Conservation (phyloP, 2,888 invertebrate species). For the Eristalis tenax region DNA sequence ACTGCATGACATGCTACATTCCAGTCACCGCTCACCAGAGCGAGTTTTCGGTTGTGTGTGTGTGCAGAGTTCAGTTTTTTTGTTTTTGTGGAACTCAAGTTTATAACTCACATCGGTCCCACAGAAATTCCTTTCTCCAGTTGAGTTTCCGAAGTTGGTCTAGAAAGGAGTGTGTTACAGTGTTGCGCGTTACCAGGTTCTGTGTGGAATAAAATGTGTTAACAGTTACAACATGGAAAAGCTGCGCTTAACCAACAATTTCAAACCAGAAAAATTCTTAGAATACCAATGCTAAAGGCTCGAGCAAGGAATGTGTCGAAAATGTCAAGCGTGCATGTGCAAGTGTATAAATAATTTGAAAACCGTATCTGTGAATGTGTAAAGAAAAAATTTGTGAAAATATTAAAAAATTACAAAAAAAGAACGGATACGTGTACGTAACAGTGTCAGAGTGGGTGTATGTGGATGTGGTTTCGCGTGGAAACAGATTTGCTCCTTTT, state of each 20-base stretch:
- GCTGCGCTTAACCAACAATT: constrained; percentile 42
- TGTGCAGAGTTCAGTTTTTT: constrained; percentile 11
- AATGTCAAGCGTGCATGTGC: neutral
- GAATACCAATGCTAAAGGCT: constrained; percentile 4
- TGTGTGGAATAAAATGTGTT: constrained; percentile 48
- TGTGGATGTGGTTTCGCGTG: constrained; percentile 36
- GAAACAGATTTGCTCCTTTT: constrained; percentile 37
- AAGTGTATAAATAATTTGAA: neutral
- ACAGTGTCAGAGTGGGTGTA: constrained; percentile 27
- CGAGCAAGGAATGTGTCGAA: neutral
- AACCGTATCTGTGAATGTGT: constrained; percentile 27
- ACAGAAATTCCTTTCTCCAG: constrained; percentile 59
- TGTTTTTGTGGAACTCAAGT: constrained; percentile 63
- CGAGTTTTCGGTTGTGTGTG: neutral
- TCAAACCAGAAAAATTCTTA: constrained; percentile 8
- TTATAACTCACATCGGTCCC: constrained; percentile 45
- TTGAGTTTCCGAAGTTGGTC: constrained; percentile 73
- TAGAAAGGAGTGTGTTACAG: constrained; percentile 55
- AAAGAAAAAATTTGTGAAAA: constrained; percentile 31
- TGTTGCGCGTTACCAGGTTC: constrained; percentile 35
- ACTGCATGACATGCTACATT: neutral
- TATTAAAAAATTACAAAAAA: constrained; percentile 19
- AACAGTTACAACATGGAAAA: constrained; percentile 57
- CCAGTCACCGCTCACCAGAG: constrained; percentile 1
- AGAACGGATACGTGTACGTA: constrained; percentile 21